Percentiles rank a stretch among this genome's conserved stretches.
Conservation (phyloP, 2,797 vertebrate species). For the Erethizon dorsatum region DNA sequence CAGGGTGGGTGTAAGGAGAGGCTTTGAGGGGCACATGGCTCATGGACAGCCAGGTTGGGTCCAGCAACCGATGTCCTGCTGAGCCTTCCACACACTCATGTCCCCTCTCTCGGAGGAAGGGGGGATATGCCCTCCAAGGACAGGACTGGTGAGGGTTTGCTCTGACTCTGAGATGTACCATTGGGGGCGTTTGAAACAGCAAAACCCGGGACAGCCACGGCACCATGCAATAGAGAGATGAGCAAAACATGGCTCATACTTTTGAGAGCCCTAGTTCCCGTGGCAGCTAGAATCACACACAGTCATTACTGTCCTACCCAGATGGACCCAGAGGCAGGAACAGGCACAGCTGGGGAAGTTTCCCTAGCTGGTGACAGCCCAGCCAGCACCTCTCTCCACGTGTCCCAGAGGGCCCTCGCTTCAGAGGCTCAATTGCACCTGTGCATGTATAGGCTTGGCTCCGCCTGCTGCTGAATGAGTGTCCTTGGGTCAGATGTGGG, state of each 20-base stretch:
- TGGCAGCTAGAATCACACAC: not conserved
- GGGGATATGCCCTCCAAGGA: not conserved
- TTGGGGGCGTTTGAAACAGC: not conserved
- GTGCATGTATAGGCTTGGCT: not conserved
- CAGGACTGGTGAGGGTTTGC: not conserved
- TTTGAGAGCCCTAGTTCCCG: not conserved
- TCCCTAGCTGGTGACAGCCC: not conserved
- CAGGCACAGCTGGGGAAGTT: not conserved
- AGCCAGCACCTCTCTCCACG: not conserved
- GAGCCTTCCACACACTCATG: not conserved
- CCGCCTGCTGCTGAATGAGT: not conserved
- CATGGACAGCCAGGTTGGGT: no score
- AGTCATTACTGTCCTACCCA: not conserved
- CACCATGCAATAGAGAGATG: fast-evolving
- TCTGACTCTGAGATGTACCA: not conserved
- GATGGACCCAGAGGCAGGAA: not conserved
- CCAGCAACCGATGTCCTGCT: not conserved
- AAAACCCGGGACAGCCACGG: not conserved
- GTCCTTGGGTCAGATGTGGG: not conserved
- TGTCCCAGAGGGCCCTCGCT: not conserved
- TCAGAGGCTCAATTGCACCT: not conserved
- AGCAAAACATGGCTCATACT: not conserved
- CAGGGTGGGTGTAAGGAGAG: not conserved
- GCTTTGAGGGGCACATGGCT: not conserved
- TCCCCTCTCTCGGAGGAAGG: not conserved